Conservation (phyloP, 2,797 vertebrate species). For the Thamnophis elegans region DNA sequence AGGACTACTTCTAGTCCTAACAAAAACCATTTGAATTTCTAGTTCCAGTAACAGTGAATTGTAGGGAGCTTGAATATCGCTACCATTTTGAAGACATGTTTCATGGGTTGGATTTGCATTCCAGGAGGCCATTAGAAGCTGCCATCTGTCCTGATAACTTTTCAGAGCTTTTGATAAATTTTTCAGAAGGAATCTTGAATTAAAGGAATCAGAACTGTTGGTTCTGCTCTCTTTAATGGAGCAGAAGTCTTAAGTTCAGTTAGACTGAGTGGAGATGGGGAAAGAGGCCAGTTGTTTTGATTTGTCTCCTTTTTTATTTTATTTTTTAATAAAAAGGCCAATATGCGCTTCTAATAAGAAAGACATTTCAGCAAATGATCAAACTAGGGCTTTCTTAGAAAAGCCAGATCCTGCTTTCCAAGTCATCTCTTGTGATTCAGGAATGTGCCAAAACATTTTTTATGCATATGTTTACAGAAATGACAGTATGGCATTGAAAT, state of each 20-base stretch:
- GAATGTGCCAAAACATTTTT: background rate
- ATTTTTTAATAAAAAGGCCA: background rate
- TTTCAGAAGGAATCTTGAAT: background rate
- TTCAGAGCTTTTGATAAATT: background rate
- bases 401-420: constrained; percentile 3
- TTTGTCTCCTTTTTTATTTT: background rate
- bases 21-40: background rate
- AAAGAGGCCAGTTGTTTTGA: background rate
- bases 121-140: background rate
- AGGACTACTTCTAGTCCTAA: background rate
- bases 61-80: background rate
- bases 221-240: background rate
- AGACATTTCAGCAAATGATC: background rate
- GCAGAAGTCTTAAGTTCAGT: background rate
- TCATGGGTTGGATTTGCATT: background rate
- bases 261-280: background rate
- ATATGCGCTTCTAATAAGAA: background rate
- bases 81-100: background rate
- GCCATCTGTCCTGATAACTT: background rate
- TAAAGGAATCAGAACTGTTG: background rate
- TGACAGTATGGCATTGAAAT: background rate
- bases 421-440: background rate
- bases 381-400: background rate
- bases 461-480: background rate
- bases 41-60: background rate